Evolutionary conservation across 2,888 invertebrate genomes (phyloP), one percentile per base, ranked within the genome.

Genomic region (Drosophila nr. perissopoda): DNA sequence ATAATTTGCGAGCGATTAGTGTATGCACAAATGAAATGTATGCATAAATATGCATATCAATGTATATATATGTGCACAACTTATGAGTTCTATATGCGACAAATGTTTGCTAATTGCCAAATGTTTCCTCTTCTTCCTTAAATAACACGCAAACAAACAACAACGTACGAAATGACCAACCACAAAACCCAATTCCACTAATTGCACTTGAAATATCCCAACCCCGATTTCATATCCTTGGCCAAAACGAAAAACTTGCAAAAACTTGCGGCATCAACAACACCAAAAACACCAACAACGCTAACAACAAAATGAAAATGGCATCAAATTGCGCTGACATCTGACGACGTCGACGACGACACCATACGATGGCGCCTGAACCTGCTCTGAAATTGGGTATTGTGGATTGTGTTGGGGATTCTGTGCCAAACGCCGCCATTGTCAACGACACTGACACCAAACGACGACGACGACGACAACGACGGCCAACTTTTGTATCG

Each of bases 241-340:
- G 54, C 65, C 57, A 78, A 63, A 78, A 73, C 77, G 60, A 76
- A 75, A 68, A 81, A 73, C 66, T 71, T 80, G 80, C 80, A 81
- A 78, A 80, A 87, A 84, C 72, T 83, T 81, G 74, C 72, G 69
- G 76, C 75, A 79, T 64, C 73, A 68, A 67, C 69, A 74, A 71
- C 63, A 73, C 29, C 51, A 74, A 64, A 53, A 10, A 40, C 21
- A 42, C 42, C 21, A 67, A 53, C 51, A 70, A 48, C 45, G 16
- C 45, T 13, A 53, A 73, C 51, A 69, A 69, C 63, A 66, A 84
- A 89, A 90, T 90, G 90, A 82, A 90, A 91, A 89, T 90, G 91
- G 89, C 91, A 87, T 85, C 88, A 90, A 91, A 92, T 91, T 91
- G 89, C 87, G 82, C 86, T 91, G 91, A 91, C 91, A 91, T 90